Base-by-base conservation (phyloP, 2,797 vertebrate genomes). In the Diceros bicornis region DNA sequence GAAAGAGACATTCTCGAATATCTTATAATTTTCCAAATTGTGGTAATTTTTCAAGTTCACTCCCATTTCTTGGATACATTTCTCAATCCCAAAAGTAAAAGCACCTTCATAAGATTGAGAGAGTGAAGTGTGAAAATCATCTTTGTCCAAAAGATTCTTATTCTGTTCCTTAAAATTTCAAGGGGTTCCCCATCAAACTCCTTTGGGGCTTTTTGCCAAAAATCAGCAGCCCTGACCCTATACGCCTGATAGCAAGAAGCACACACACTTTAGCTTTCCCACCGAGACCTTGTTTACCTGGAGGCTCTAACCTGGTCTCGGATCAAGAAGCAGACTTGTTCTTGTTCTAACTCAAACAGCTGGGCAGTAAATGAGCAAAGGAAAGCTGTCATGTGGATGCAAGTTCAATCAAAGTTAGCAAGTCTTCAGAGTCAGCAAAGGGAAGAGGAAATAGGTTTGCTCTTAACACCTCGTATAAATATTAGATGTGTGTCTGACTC, bases 1-100 rank as follows among this genome's bases (percentile, higher is more conserved):
- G 23, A 89, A 89, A 72, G 47, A 85, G 23, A 4, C 7, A 32
- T 27, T 81, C 23, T 77, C 34, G 89, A 59, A 69, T 92, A 81
- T 50, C 34, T 75, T 44, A 66, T 25, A 27, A 69, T 88, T 7
- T 41, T 29, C 23, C 21, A 75, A 91, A 34, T 18, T 59, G 3
- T 44, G 82, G 6, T n/a, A 14, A 32, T 55, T 92, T 94, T 90
- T 7, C 7, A 86, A 34, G 10, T 41, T 91, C 7, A 44, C 34
- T 50, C 6, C 17, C 11, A 81, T 27, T 82, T 92, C 37, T 84
- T 84, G 41, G 18, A 64, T 29, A 41, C 0, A 81, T 34, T 7
- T 69, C 13, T 88, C 61, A 89, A 64, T 16, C 32, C 4, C 0
- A 0, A 57, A 85, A 77, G 25, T 10, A 79, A 62, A 57, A 20